Evolutionary conservation across 2,113 vertebrate species (phyloP), one percentile per base, ranked within the genome.

Genomic region (Oncorhynchus tshawytscha): DNA sequence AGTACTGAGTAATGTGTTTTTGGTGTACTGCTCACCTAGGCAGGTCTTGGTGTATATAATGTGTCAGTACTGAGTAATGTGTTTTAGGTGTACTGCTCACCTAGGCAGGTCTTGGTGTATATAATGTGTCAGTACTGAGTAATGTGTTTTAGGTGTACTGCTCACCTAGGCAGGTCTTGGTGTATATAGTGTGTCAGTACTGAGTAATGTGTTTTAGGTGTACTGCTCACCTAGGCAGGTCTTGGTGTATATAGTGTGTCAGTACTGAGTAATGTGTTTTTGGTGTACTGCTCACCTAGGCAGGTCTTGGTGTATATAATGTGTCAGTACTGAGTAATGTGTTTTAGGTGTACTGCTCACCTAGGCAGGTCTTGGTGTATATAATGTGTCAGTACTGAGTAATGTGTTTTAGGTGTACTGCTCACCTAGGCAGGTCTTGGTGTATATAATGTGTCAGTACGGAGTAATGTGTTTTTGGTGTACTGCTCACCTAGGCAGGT

Each of bases 161-260:
- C 77, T 81, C 88, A 99, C 97, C 98, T 66, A 83, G 82, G 70
- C 98, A 99, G 81, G 90, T 91, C 85, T 95, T 95, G 79, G 89
- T 69, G 29, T 45, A 7, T 45, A 27, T 27, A 27, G 3, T n/a
- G 39, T n/a, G 6, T 34, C 5, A 29, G 29, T n/a, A 62, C 15
- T n/a, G 22, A 22, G 12, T 24, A 3, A 3, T 27, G 22, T 29
- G 9, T 62, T 57, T 73, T 3, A 45, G 24, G 27, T 27, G 6
- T 13, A 31, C 11, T 18, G 62, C 77, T 81, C 88, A 99, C 97
- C 98, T 67, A 83, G 82, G 70, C 98, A 99, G 81, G 90, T 91
- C 85, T 95, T 95, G 79, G 89, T 69, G 29, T 45, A 7, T 45
- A 27, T 27, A 27, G 3, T n/a, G 39, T n/a, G 6, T 34, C 5